Base-by-base conservation (phyloP, 2,797 vertebrate species). In the Avahi laniger region DNA sequence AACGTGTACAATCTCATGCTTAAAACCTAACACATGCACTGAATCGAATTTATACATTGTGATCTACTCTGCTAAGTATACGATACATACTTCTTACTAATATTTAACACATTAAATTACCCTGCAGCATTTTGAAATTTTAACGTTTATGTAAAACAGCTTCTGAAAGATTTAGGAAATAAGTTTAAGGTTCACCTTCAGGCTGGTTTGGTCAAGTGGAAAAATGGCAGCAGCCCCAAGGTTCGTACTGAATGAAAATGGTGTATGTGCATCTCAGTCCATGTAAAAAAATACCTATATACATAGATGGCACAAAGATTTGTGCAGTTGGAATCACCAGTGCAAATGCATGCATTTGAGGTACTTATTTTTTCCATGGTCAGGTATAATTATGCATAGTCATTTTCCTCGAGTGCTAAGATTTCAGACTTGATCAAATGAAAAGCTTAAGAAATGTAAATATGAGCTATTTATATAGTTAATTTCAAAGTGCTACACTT, bases 321-420 rank as follows among this genome's bases (percentile, higher is more conserved):
- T 97, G 97, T 98, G 97, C 95, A 98, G 91, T 78, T 98, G 98
- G 97, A 97, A 92, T 95, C 89, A 97, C 96, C 97, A 97, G 98
- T 98, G 98, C 98, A 99, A 98, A 98, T 93, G 96, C 92, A 97
- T 96, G 97, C 98, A 96, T 97, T 92, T 98, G 98, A 99, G 98
- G 98, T 98, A 98, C 97, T 97, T 95, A 96, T 96, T 97, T 97
- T 6, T 35, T 75, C 69, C 95, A 92, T 96, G 97, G 98, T 97
- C 98, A 98, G 98, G 97, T 97, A 97, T 98, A 97, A 94, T 97
- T 97, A 82, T 76, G 82, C 13, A 54, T 76, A 97, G 96, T 95
- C 95, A 97, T 95, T 93, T 92, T 96, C 91, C 69, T 54, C 18
- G 80, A 97, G 85, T 87, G 91, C 82, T 97, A 96, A 87, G 82